Base-by-base conservation (phyloP, 2,113 vertebrate species). In the Scytalopus superciliaris region DNA sequence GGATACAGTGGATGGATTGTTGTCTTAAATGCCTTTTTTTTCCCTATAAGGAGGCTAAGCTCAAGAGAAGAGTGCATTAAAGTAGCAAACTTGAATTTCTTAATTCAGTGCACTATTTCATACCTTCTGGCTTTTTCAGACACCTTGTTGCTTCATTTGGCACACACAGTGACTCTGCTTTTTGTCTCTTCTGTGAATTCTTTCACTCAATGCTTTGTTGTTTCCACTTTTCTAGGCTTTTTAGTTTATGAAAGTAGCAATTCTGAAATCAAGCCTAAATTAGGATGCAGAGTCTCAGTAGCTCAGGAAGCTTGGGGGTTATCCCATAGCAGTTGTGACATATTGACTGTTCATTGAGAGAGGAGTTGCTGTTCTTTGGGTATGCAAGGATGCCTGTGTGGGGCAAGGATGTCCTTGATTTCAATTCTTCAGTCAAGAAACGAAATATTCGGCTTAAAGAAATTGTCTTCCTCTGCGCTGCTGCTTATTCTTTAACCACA, bases 241-340 rank as follows among this genome's bases (percentile, higher is more conserved):
- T 69, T 12, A 55, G 40, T 30, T 72, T 64, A 10, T 56, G 44
- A 19, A 62, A 60, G 49, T 22, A 11, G 16, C 40, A 63, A 25
- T 86, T 89, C 39, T 68, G 76, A 49, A 93, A 57, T 63, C 9
- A 40, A 60, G 16, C 22, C 31, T 85, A 4, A 83, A 62, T 67
- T 53, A 37, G 22, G 19, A 25, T 57, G 42, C 63, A 49, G 63
- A 55, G 47, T 47, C 28, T 78, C 21, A 11, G 50, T 64, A 52
- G 31, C 52, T 89, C 24, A 49, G 84, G 57, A 62, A 40, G 47
- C 31, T 67, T 59, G 35, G 22, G 25, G 9, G 8, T 73, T 91
- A 25, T 40, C 39, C 72, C 0, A 0, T 37, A 50, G 55, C 19
- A 7, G 22, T 53, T 59, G 30, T 52, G n/a, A 45, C 0, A 0